A percentile compares a stretch with the other conserved stretches of the same genome.
These are phyloP conservation scores for Eublepharis macularius DNA, from an alignment of 2,113 vertebrate genomes.

Conservation along the genomic window DNA sequence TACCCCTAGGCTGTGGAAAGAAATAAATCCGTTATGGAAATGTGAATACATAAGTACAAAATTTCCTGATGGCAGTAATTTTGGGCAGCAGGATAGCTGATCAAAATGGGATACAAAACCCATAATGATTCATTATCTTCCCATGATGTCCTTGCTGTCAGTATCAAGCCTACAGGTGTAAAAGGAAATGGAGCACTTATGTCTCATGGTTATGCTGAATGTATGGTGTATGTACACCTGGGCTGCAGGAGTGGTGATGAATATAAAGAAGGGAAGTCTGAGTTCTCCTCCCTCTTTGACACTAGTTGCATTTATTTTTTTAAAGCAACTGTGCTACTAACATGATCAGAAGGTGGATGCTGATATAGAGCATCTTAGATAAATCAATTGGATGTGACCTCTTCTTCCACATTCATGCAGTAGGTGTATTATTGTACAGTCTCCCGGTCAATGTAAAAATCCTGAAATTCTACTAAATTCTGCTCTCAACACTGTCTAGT, in stretches of 20 bases:
- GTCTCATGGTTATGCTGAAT: not conserved
- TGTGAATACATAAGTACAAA: not conserved
- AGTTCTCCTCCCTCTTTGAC: not conserved
- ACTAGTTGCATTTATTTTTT: not conserved
- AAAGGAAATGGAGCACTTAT: not conserved
- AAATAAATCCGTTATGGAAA: conserved; percentile 10
- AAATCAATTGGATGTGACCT: not conserved
- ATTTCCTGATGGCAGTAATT: conserved; percentile 22
- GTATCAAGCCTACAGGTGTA: not conserved
- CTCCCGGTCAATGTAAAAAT: not conserved
- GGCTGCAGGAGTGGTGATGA: not conserved
- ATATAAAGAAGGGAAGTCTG: not conserved
- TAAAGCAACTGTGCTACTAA: not conserved
- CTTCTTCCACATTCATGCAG: not conserved
- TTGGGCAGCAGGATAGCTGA: not conserved
- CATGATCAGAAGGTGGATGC: not conserved
- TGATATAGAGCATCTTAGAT: not conserved
- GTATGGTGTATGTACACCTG: not conserved
- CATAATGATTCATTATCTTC: not conserved
- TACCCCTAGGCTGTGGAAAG: not conserved
- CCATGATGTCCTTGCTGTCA: not conserved
- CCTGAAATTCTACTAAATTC: not conserved
- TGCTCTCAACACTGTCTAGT: no score
- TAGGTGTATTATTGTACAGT: not conserved
- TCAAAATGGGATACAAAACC: not conserved